Evolutionary conservation across 2,888 invertebrate genomes (phyloP), one percentile per base, ranked within the genome.

Genomic region (Icerya purchasi): DNA sequence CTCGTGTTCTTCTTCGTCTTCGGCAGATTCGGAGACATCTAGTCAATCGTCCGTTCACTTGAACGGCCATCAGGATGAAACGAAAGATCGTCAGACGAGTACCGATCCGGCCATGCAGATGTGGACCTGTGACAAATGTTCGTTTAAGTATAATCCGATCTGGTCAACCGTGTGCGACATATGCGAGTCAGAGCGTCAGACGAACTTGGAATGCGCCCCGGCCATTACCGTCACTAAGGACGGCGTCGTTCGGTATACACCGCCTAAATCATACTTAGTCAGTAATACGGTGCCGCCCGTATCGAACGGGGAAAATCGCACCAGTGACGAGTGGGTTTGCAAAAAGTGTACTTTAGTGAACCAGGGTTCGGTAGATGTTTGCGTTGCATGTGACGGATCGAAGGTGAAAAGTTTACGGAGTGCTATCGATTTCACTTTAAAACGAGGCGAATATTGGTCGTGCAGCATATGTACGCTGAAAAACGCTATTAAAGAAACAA

Each of bases 91-190:
- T n/a, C n/a, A 20, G 21, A 53, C 53, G 5, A 10, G n/a, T 21
- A 21, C 5, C 21, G 21, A 36, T 50, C 61, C 57, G 24, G 49
- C 24, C 24, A 18, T 50, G 5, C 64, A 86, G 66, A 84, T 86
- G 80, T 91, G 91, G 90, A 86, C 86, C 64, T 91, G 91, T 73
- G 77, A 78, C 61, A 84, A 85, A 71, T 92, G 91, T 72, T 87
- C 88, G 70, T 91, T 85, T 73, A 84, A 86, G 63, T 88, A 87
- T 72, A 86, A 90, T 74, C 83, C 84, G 64, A 77, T 86, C 69
- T 84, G 83, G 79, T 81, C 81, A 63, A 80, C 81, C 55, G 77
- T 77, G 65, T 91, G 91, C 72, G 86, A 86, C 73, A 86, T 86
- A 66, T 91, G 91, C 69, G 82, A 82, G 67, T n/a, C n/a, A n/a